These are phyloP conservation scores for Hydrolagus affinis DNA, from an alignment of 2,113 vertebrate species.

Conservation along the genomic window DNA sequence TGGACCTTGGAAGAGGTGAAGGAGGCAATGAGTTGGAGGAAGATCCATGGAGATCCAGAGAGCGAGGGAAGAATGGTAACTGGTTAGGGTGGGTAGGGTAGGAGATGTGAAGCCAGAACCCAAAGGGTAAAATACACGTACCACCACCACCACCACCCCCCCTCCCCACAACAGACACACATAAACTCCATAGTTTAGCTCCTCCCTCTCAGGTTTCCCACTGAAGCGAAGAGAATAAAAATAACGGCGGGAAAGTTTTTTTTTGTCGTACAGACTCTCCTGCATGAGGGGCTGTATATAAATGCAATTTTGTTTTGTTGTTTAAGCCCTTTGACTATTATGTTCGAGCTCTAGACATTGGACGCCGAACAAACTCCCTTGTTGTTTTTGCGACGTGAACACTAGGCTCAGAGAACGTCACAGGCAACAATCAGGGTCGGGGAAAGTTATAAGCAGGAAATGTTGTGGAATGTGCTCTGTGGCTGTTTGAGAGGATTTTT, in stretches of 20 bases:
- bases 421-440: neutral
- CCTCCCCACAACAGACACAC: neutral
- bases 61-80: too few relatives aligned
- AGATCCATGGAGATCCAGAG: neutral
- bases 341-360: too few relatives aligned
- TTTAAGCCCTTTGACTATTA: neutral
- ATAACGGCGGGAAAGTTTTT: too few relatives aligned
- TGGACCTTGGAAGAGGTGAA: neutral
- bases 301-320: neutral
- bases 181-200: neutral
- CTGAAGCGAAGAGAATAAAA: neutral
- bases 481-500: constrained; percentile 37
- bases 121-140: neutral
- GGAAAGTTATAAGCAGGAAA: constrained; percentile 26
- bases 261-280: neutral
- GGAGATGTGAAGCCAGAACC: neutral
- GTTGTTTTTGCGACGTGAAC: constrained; percentile 34
- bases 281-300: too few relatives aligned
- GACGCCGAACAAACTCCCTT: neutral
- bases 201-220: neutral
- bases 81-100: neutral
- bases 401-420: constrained; percentile 41
- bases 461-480: constrained; percentile 40
- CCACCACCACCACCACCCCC: too few relatives aligned
- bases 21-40: neutral